Evolutionary conservation across 2,113 vertebrate species (phyloP), one percentile per base, ranked within the genome.

Genomic region (Pardalotus punctatus): DNA sequence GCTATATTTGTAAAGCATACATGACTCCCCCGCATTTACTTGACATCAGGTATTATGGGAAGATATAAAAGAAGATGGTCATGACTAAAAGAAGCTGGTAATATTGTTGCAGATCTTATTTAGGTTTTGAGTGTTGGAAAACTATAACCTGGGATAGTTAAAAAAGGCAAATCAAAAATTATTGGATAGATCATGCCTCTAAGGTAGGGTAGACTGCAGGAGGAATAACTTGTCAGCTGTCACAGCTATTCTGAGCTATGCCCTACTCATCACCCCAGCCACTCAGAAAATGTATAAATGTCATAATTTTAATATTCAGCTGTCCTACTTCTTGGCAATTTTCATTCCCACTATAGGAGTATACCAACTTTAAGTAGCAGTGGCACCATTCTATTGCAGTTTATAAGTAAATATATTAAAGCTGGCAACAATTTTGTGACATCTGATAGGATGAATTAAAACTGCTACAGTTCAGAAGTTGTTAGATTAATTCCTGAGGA

Each of bases 21-120:
- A 17, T 3, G 1, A 2, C 0, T 25, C 10, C 3, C 11, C 20
- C 11, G n/a, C 16, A 36, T 12, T 11, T 54, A n/a, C 6, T 73
- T 81, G 13, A 56, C 3, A 3, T 24, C 38, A 48, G 6, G 10
- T 57, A 4, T 25, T 43, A 22, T 33, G 23, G 5, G 4, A 81
- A 31, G 36, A 56, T 33, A 54, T 23, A 56, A 48, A 62, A 82
- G 6, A 81, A 43, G 24, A 36, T 45, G 7, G 8, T 9, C 43
- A 38, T 58, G 24, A 24, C 10, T 81, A n/a, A 72, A 84, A 64
- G 8, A 51, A 69, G 2, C 13, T 65, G 27, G 10, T 61, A 70
- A 8, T 31, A 57, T 51, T 69, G 42, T 3, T 73, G 15, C 6
- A 70, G 18, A 14, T 58, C 5, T 73, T 73, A 69, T 14, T 42